A percentile compares a stretch with the other conserved stretches of the same genome.
Evolutionary conservation across 2,888 invertebrate genomes (phyloP).

Genomic region (Ophraella communa): DNA sequence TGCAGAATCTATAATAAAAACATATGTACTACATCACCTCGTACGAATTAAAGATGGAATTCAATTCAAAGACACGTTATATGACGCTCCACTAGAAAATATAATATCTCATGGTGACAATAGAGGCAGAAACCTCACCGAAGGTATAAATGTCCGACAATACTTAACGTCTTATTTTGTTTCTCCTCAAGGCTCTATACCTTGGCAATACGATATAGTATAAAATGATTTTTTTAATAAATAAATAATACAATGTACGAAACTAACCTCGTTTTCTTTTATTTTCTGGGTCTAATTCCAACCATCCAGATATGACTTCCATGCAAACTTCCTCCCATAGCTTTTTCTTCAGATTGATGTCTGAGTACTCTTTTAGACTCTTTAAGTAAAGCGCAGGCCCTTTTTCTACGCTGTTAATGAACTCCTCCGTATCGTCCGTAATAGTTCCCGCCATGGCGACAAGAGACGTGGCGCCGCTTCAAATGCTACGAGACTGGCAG

Average conservation of each 20-base stretch:
- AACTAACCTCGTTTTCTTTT: not conserved
- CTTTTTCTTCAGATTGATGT: constrained; percentile 9
- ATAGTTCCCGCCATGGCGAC: not conserved
- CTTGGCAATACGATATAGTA: not conserved
- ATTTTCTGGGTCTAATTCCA: not conserved
- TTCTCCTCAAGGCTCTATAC: not conserved
- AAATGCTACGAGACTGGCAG: no score
- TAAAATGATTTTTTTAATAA: not conserved
- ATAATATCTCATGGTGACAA: no score
- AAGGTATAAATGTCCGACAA: no score
- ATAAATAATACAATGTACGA: not conserved
- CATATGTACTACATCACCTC: no score
- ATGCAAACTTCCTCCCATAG: constrained; percentile 10
- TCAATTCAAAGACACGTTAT: no score
- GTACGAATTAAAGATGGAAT: no score
- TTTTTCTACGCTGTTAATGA: not conserved
- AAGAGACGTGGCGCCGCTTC: no score
- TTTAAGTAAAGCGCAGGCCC: not conserved
- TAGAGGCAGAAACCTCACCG: no score
- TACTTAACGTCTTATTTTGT: not conserved
- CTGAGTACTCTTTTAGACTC: no score
- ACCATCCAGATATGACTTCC: constrained; percentile 4
- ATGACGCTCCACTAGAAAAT: no score
- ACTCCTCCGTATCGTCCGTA: constrained; percentile 1
- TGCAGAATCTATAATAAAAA: constrained; percentile 30